These are phyloP conservation scores for Manis javanica DNA, from an alignment of 2,797 vertebrate species.

Conservation along the genomic window DNA sequence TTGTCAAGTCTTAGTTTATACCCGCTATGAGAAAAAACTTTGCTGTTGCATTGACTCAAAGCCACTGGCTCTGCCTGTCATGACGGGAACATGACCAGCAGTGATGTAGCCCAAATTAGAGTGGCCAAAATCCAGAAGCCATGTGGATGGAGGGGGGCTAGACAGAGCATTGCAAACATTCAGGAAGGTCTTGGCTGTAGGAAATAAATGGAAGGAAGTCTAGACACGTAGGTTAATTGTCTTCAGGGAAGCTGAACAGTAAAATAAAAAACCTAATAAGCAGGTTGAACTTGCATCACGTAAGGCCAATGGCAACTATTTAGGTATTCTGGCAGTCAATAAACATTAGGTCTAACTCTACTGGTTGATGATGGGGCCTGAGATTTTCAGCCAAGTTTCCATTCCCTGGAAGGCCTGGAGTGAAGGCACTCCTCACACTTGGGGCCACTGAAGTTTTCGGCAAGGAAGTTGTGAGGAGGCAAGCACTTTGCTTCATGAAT, in stretches of 20 bases:
- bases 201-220: neutral
- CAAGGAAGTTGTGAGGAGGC: neutral
- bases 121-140: neutral
- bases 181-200: neutral
- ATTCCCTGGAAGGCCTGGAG: neutral
- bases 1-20: slow-evolving; percentile 54
- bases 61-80: neutral
- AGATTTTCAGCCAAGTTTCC: neutral
- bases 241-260: neutral
- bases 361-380: neutral
- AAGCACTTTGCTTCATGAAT: neutral
- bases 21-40: slow-evolving; percentile 11
- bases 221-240: neutral
- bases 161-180: neutral
- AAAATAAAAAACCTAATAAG: slow-evolving; percentile 20
- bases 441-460: neutral
- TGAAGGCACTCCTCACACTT: neutral
- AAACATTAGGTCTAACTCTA: neutral
- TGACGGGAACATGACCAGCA: neutral
- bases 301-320: neutral
- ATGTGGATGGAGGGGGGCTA: neutral
- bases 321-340: neutral
- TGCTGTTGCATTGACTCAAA: slow-evolving; percentile 23
- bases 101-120: neutral
- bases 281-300: neutral